Evolutionary conservation across 2,113 vertebrate species (phyloP), one percentile per base, ranked within the genome.

Genomic region (Neogobius melanostomus): DNA sequence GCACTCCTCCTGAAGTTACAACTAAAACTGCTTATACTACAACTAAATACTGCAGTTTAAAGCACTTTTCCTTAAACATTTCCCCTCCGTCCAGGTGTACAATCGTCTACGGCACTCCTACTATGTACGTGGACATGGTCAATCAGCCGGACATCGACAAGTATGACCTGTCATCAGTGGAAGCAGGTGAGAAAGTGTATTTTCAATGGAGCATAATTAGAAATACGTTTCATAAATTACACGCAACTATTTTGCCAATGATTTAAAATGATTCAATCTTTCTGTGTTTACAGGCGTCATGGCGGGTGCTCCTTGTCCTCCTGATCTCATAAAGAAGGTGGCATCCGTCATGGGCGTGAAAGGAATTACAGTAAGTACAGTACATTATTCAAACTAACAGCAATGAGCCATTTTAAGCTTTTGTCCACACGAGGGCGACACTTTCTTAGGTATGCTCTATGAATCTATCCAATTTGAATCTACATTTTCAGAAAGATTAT

Each of bases 91-190:
- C 42, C 5, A 96, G 96, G 52, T 97, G 96, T 76, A 92, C 90
- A 6, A 28, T 75, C 73, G 0, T 96, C 28, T 92, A 93, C 0
- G 98, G 96, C 48, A 99, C 96, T 0, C 97, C 97, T 0, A 98
- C 97, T 51, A 98, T 99, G 97, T 98, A 70, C 6, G 90, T 98
- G 53, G 97, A 98, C 71, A 92, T 98, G 82, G 49, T 97, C 17
- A 89, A 77, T 68, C 95, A 97, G 80, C 93, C 87, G 0, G 91
- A 95, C 69, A 80, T 93, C 43, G 71, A 81, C 70, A 93, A 92
- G 76, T 94, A 92, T 0, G 88, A 96, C 87, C 69, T 96, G 69
- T 96, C 96, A 0, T 68, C 88, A 51, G 52, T 96, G 6, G 49
- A 70, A 12, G 82, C 73, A 82, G 98, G 98, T 98, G 85, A 92